phyloP scores from a whole-genome alignment of 2,113 vertebrate genomes.

The Dicaeum eximium region DNA sequence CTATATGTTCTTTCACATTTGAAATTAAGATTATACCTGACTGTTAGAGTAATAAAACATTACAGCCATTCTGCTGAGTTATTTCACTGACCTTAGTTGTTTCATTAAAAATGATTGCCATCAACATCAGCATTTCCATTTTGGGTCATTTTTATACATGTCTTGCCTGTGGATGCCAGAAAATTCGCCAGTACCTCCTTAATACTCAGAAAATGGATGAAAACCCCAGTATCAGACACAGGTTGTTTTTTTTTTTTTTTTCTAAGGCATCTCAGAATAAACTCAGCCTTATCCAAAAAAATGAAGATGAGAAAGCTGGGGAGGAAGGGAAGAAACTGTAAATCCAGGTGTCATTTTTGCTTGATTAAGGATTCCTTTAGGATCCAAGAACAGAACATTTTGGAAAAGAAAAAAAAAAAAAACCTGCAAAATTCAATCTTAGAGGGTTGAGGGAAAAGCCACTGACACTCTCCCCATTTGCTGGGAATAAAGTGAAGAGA shows the following conservation, averaged over 20 bases:
- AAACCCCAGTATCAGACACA: not conserved
- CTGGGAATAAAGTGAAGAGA: slow-evolving; percentile 18
- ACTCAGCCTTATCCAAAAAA: not conserved
- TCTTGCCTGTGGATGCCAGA: not conserved
- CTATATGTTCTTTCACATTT: slow-evolving; percentile 22
- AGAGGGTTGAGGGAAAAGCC: not conserved
- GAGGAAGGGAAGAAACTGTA: not conserved
- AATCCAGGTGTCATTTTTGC: slow-evolving; percentile 14
- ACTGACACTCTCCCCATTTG: not conserved
- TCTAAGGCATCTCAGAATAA: not conserved
- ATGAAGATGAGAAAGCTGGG: not conserved
- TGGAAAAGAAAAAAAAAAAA: not conserved
- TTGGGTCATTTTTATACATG: not conserved
- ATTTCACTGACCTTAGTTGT: slow-evolving; percentile 1
- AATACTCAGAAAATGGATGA: not conserved
- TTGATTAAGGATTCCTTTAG: slow-evolving; percentile 47
- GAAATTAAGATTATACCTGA: slow-evolving; percentile 9
- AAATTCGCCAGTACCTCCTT: not conserved
- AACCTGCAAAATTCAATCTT: slow-evolving; percentile 24
- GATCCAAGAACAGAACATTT: not conserved
- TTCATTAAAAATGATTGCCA: not conserved
- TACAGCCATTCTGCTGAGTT: not conserved
- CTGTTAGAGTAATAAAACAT: not conserved
- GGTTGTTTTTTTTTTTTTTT: not conserved
- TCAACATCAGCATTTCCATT: not conserved